Percentiles rank a stretch among this genome's conserved stretches.
These are phyloP conservation scores for Drosophila arawakana DNA, from an alignment of 1,140 invertebrate genomes.

Conservation along the genomic window DNA sequence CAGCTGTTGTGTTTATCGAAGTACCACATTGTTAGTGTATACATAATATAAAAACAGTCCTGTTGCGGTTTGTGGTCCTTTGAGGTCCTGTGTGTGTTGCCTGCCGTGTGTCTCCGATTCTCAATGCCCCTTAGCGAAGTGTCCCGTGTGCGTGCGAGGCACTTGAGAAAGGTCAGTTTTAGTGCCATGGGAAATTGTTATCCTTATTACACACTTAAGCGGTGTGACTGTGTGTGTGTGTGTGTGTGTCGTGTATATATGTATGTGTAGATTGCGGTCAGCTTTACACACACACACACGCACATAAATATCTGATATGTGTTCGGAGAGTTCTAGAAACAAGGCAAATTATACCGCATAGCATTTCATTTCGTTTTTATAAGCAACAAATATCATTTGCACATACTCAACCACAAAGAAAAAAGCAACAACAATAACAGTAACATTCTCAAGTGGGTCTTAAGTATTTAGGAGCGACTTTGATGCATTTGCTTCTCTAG, in stretches of 20 bases:
- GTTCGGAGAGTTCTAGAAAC: constrained; percentile 7
- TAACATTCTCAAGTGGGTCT: constrained; percentile 23
- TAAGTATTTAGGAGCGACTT: constrained; percentile 32
- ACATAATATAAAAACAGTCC: neutral
- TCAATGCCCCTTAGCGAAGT: constrained; percentile 19
- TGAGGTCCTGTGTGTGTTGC: too few relatives aligned
- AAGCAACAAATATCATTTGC: constrained; percentile 34
- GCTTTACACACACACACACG: neutral
- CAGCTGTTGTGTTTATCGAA: too few relatives aligned
- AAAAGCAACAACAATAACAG: neutral
- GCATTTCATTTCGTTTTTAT: constrained; percentile 35
- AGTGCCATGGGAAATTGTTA: constrained; percentile 74
- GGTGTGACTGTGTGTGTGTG: constrained; percentile 11
- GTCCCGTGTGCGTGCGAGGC: constrained; percentile 25
- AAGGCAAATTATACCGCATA: constrained; percentile 28
- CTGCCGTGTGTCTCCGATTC: constrained; percentile 10
- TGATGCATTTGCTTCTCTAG: constrained; percentile 17
- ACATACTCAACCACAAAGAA: constrained; percentile 19
- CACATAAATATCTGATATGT: neutral
- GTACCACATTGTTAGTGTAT: neutral
- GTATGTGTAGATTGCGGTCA: constrained; percentile 2
- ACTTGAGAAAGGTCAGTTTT: constrained; percentile 77
- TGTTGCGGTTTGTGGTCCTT: constrained; percentile 6
- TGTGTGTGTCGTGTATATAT: neutral
- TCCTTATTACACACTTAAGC: constrained; percentile 71